phyloP scores from a whole-genome alignment of 2,113 vertebrate genomes.

The Psilopsiagon aymara region DNA sequence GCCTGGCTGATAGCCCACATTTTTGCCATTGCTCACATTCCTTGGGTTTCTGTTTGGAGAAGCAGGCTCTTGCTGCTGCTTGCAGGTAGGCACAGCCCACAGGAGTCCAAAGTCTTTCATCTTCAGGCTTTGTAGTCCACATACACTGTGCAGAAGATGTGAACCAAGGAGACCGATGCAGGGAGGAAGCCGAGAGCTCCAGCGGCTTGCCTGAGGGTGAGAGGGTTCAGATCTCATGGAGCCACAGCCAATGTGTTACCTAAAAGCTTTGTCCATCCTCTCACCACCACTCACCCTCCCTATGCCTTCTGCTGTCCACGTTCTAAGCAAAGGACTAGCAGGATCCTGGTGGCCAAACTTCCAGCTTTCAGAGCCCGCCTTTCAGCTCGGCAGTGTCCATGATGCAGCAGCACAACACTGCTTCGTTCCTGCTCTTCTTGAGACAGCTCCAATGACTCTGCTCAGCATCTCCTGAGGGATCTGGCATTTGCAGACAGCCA shows the following conservation, averaged over 20 bases:
- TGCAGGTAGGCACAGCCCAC: neutral
- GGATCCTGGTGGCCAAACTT: neutral
- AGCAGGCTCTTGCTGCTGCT: slow-evolving; percentile 3
- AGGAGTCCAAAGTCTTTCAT: neutral
- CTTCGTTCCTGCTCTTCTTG: neutral
- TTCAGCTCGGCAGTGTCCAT: neutral
- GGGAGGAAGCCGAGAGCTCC: neutral
- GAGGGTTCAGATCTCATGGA: neutral
- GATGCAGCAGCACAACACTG: neutral
- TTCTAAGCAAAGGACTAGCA: neutral
- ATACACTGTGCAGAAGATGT: neutral
- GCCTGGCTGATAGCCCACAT: neutral
- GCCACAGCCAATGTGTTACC: fast-evolving
- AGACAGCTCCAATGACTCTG: neutral
- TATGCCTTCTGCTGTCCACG: neutral
- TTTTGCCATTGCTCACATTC: neutral
- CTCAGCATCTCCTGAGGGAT: slow-evolving; percentile 44
- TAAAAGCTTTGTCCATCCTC: neutral
- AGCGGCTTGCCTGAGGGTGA: neutral
- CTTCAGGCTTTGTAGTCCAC: neutral
- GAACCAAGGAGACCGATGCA: neutral
- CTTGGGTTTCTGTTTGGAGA: neutral
- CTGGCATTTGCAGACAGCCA: slow-evolving; percentile 46
- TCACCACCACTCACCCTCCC: neutral
- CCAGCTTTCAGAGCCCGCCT: neutral